Evolutionary conservation across 2,113 vertebrate genomes (phyloP), one percentile per base, ranked within the genome.

Genomic region (Platichthys flesus): DNA sequence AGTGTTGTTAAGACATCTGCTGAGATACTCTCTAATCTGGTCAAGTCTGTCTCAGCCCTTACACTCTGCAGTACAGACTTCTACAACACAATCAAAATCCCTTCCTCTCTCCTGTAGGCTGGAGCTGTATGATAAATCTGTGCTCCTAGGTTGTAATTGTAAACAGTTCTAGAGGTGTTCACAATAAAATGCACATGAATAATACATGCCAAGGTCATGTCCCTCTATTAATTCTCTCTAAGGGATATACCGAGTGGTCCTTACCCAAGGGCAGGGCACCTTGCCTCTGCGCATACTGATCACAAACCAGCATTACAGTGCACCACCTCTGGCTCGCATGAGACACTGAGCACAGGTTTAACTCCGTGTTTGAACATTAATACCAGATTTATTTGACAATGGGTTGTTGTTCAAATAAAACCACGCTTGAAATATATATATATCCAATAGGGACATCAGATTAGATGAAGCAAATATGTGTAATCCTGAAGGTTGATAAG

Each of bases 231-330:
- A 76, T 89, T 83, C 71, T 52, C 45, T 76, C 54, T 69, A 80
- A 82, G 86, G 76, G 58, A 86, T 69, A 24, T 21, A 61, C 21
- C 35, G 49, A 75, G 40, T 62, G 51, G 74, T 28, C 52, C 61
- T 79, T 73, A 56, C 12, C 65, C 83, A 84, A 90, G 82, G 83
- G 74, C 79, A 83, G 35, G 63, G 72, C 74, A 64, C 42, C 16
- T 37, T 5, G 47, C 71, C 45, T 70, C 68, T 61, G 58, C 26
- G 85, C 76, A 92, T 92, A 77, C 74, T 74, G 72, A 89, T 88
- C 40, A 49, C 14, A 47, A 20, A 42, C 54, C 35, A 26, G 42
- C 31, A 21, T 45, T 55, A 59, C 20, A 78, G 52, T 47, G 62
- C 67, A 71, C 40, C 49, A 68, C 9, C 60, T 71, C 54, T 37